Base-by-base conservation (phyloP, 2,113 vertebrate genomes). In the Mola mola region DNA sequence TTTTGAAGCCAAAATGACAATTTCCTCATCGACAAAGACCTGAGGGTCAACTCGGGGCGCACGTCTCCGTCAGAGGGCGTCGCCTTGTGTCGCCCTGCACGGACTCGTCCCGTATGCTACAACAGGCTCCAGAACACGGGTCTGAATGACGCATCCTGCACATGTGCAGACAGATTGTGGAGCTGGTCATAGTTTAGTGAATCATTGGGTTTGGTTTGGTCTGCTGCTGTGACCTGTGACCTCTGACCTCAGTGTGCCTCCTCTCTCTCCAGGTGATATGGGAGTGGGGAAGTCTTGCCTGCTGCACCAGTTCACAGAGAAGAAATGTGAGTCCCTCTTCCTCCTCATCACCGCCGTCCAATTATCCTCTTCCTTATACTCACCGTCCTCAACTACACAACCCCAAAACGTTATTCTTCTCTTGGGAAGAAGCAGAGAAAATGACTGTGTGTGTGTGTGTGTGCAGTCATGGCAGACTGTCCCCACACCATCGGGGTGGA, bases 401-500 rank as follows among this genome's bases (percentile, higher is more conserved):
- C n/a, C n/a, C n/a, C n/a, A n/a, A n/a, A n/a, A n/a, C n/a, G 1
- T 41, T 4, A 15, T 41, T 41, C 38, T 13, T 41, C 16, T 20
- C 17, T 5, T 2, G 6, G n/a, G 11, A 6, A 19, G 16, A 9
- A 20, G 3, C 6, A n/a, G 17, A 8, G 3, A 37, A n/a, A 15
- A 1, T 7, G 46, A 20, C 38, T 40, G 43, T 8, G 20, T 13
- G n/a, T 49, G 31, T 55, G 38, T 41, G 34, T 15, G 10, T 4
- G 19, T 5, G 15, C 80, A 99, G 97, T 99, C 94, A 98, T 99
- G 97, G 96, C 97, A 6, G 97, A 99, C 87, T 99, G 97, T 86
- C 97, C 96, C 82, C 97, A 98, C 88, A 99, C 97, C 87, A 99
- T 98, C 61, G 97, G 97, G 66, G 97, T 99, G 83, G 97, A 99